Evolutionary conservation across 2,888 invertebrate species (phyloP).

Genomic region (Hemithea aestivaria): DNA sequence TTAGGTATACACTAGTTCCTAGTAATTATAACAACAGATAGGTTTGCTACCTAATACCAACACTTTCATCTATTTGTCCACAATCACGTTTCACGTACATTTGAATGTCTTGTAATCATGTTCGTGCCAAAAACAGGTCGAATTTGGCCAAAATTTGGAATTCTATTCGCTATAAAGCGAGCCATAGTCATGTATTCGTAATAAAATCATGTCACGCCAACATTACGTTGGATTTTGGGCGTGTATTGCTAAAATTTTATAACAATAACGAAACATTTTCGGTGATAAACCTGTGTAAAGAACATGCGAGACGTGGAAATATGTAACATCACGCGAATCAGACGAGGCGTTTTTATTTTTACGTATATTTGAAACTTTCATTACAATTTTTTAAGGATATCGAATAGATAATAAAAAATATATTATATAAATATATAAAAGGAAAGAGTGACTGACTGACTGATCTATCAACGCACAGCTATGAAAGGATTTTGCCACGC

Average conservation of each 20-base stretch:
- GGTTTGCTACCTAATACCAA: too few species aligned
- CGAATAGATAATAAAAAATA: too few species aligned
- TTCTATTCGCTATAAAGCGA: constrained; percentile 15
- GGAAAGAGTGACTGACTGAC: too few species aligned
- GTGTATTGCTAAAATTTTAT: constrained; percentile 30
- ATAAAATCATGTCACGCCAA: constrained; percentile 22
- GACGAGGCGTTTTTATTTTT: constrained; percentile 10
- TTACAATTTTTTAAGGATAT: too few species aligned
- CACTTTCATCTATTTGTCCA: too few species aligned
- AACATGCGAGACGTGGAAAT: constrained; percentile 36
- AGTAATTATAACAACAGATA: too few species aligned
- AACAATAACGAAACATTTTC: constrained; percentile 35
- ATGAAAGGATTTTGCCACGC: too few species aligned
- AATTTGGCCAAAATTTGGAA: constrained; percentile 11
- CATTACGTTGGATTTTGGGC: constrained; percentile 18
- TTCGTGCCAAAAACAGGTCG: constrained; percentile 8
- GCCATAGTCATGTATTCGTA: constrained; percentile 9
- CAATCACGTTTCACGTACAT: too few species aligned
- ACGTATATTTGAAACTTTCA: too few species aligned
- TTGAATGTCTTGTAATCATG: neutral
- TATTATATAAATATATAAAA: too few species aligned
- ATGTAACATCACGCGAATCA: constrained; percentile 31
- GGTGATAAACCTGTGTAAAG: constrained; percentile 40
- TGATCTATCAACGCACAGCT: too few species aligned
- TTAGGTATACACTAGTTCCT: too few species aligned